Evolutionary conservation across 2,797 vertebrate species (phyloP).

Genomic region (Fratercula arctica): DNA sequence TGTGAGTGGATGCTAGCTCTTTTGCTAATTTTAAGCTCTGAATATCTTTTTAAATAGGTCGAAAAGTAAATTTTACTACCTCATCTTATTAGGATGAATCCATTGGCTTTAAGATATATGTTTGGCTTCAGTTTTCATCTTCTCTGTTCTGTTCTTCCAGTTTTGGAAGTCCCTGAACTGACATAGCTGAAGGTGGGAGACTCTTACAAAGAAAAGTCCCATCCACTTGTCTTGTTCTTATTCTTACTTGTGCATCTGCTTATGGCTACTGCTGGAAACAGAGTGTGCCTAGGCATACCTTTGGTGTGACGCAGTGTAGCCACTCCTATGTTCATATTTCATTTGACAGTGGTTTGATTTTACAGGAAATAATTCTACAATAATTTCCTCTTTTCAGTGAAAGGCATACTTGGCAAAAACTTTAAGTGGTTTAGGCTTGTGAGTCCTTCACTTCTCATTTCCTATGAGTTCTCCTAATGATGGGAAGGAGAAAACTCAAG

Average conservation of each 20-base stretch:
- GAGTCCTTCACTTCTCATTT: not conserved
- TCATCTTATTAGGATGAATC: not conserved
- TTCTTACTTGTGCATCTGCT: not conserved
- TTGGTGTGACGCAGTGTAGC: not conserved
- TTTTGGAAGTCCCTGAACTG: not conserved
- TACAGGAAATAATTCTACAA: not conserved
- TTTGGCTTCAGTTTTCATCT: not conserved
- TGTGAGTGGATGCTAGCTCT: not conserved
- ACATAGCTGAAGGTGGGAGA: not conserved
- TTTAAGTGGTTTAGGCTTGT: not conserved
- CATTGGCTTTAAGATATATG: not conserved
- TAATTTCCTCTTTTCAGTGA: not conserved
- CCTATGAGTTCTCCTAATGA: not conserved
- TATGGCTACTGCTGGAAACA: not conserved
- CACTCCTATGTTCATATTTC: not conserved
- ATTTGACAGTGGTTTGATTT: not conserved
- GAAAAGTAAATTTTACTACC: not conserved
- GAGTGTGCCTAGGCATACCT: not conserved
- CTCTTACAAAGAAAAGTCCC: not conserved
- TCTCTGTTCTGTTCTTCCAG: not conserved
- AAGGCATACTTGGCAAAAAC: not conserved
- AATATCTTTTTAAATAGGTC: not conserved
- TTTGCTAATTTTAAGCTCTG: not conserved
- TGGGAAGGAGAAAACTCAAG: not conserved
- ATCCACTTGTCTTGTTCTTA: not conserved